Evolutionary conservation across 2,888 invertebrate genomes (phyloP).

Genomic region (Drosophila cracens): DNA sequence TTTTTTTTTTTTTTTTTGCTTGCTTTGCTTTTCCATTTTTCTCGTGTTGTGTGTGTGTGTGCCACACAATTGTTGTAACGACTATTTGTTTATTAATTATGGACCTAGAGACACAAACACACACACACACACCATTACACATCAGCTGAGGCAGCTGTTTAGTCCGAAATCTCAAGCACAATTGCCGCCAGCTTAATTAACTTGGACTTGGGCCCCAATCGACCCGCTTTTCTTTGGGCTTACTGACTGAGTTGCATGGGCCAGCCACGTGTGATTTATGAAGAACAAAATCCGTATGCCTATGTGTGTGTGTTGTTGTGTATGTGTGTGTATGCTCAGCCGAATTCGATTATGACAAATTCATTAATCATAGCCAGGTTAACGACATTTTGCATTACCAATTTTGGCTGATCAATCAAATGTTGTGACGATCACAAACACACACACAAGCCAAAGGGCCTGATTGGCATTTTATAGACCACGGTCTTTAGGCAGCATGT

Average conservation of each 20-base stretch:
- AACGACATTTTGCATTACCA: constrained; percentile 69
- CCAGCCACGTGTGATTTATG: constrained; percentile 64
- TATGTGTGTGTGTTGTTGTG: neutral
- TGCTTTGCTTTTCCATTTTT: neutral
- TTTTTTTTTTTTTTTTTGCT: constrained; percentile 6
- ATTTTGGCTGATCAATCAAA: constrained; percentile 65
- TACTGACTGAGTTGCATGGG: constrained; percentile 25
- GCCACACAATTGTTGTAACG: constrained; percentile 56
- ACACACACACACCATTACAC: neutral
- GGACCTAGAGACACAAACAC: constrained; percentile 35
- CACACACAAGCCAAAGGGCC: constrained; percentile 29
- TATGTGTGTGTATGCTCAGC: neutral
- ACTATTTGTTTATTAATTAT: constrained; percentile 78
- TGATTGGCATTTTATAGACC: constrained; percentile 22
- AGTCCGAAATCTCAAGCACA: constrained; percentile 24
- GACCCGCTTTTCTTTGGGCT: constrained; percentile 61
- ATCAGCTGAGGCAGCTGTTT: constrained; percentile 39
- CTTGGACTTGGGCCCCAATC: constrained; percentile 44
- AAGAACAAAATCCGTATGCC: constrained; percentile 47
- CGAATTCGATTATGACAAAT: constrained; percentile 68
- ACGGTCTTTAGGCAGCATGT: neutral
- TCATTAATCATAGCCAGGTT: constrained; percentile 75
- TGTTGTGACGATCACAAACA: constrained; percentile 41
- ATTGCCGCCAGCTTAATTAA: constrained; percentile 62
- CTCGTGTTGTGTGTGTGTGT: constrained; percentile 18